Percentiles rank a stretch among this genome's conserved stretches.
phyloP scores from a whole-genome alignment of 2,888 invertebrate genomes.

The Cryptocephalus primarius region DNA sequence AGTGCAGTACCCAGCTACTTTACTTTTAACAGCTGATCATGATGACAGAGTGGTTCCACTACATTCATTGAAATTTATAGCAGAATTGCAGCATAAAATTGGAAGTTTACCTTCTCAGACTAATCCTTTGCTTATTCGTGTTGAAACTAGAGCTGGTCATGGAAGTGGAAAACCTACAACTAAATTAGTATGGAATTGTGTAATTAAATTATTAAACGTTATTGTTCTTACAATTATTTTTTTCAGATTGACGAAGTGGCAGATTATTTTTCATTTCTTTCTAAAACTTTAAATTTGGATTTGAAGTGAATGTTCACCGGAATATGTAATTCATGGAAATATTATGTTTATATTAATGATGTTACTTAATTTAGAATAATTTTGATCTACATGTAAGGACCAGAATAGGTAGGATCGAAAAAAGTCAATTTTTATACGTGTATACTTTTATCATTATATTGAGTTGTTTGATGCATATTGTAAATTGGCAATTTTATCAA shows the following conservation, averaged over 20 bases:
- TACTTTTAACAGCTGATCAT: constrained; percentile 94
- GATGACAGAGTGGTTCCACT: constrained; percentile 97
- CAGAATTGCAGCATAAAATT: constrained; percentile 72
- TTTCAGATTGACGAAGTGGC: constrained; percentile 86
- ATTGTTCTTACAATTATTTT: not conserved
- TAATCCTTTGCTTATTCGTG: constrained; percentile 77
- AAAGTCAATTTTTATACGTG: too few relatives aligned
- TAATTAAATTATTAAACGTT: not conserved
- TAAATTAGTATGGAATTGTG: constrained; percentile 55
- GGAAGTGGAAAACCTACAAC: constrained; percentile 93
- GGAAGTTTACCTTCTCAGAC: constrained; percentile 52
- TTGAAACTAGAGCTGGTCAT: constrained; percentile 96
- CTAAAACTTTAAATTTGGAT: constrained; percentile 54
- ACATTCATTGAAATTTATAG: constrained; percentile 92
- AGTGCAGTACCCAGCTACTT: constrained; percentile 77
- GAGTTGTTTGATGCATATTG: too few relatives aligned
- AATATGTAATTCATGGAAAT: not conserved
- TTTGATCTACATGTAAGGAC: too few relatives aligned
- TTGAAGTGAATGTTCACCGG: constrained; percentile 6
- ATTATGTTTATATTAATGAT: too few relatives aligned
- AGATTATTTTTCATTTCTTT: constrained; percentile 79
- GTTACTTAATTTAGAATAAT: too few relatives aligned
- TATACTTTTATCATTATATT: too few relatives aligned
- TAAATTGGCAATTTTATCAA: too few relatives aligned
- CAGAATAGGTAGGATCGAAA: too few relatives aligned